These are phyloP conservation scores for Aradus depressus DNA, from an alignment of 2,888 invertebrate species.

Conservation along the genomic window DNA sequence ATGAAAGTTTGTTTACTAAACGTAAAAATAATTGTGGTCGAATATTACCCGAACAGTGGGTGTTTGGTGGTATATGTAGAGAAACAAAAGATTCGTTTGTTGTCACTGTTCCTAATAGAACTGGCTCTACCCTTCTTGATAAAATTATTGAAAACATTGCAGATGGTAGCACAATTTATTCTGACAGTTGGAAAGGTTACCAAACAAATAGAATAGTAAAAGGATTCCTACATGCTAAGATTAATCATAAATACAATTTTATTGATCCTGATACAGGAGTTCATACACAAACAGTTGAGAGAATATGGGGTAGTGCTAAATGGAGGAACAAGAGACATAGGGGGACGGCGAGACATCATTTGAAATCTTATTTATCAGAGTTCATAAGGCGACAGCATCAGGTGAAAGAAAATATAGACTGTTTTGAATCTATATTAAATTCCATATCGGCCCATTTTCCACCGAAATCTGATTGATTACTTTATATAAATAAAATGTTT, in stretches of 20 bases:
- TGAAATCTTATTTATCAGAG: neutral
- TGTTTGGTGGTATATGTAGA: conserved; percentile 1
- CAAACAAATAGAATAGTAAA: neutral
- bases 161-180: conserved; percentile 5
- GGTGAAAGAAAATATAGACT: neutral
- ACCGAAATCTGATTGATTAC: too few species aligned
- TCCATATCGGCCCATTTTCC: too few species aligned
- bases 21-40: conserved; percentile 2
- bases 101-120: conserved; percentile 3
- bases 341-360: conserved; percentile 1
- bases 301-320: neutral
- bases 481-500: too few species aligned
- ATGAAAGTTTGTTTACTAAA: conserved; percentile 5
- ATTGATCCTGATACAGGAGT: conserved; percentile 6
- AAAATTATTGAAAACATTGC: neutral
- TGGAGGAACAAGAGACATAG: neutral
- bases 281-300: neutral
- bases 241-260: conserved; percentile 1
- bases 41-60: conserved; percentile 10
- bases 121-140: neutral
- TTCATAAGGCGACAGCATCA: neutral
- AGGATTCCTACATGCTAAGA: neutral
- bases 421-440: too few species aligned
- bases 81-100: neutral
- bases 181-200: conserved; percentile 12